Conservation (phyloP, 1,140 invertebrate genomes). For the Pinna nobilis region DNA sequence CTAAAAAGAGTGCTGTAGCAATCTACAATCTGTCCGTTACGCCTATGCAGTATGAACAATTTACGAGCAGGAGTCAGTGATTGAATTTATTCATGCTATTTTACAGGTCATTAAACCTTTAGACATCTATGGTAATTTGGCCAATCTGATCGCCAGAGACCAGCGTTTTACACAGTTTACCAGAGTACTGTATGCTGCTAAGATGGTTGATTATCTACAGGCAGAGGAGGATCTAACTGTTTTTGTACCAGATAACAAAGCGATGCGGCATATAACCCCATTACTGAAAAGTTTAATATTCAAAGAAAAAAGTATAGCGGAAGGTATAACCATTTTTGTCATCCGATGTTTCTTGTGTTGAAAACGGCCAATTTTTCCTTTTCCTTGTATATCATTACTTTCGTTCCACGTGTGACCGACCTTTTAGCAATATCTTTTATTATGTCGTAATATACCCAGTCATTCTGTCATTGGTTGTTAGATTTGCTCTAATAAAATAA, state of each 20-base stretch:
- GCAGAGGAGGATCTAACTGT: conserved; percentile 36
- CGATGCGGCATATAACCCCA: conserved; percentile 47
- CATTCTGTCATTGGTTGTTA: too few relatives aligned
- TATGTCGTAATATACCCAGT: too few relatives aligned
- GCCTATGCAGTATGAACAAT: not conserved
- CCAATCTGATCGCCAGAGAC: conserved; percentile 71
- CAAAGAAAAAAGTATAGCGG: conserved; percentile 46
- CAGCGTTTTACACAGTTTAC: conserved; percentile 78
- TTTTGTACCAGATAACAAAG: conserved; percentile 54
- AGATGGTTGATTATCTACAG: conserved; percentile 43
- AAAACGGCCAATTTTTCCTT: too few relatives aligned
- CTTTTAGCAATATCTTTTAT: too few relatives aligned
- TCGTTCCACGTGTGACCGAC: too few relatives aligned
- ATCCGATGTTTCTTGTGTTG: not conserved
- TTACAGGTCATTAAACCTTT: conserved; percentile 52
- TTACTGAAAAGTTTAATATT: conserved; percentile 49
- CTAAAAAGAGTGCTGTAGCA: not conserved
- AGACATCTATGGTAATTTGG: conserved; percentile 41
- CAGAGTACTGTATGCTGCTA: conserved; percentile 74
- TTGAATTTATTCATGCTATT: not conserved
- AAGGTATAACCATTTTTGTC: conserved; percentile 34
- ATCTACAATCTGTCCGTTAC: not conserved
- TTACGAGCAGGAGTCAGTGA: not conserved
- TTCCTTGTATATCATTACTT: too few relatives aligned
- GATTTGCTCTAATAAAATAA: too few relatives aligned